These are phyloP conservation scores for Montifringilla adamsi DNA, from an alignment of 2,113 vertebrate species.

Conservation along the genomic window DNA sequence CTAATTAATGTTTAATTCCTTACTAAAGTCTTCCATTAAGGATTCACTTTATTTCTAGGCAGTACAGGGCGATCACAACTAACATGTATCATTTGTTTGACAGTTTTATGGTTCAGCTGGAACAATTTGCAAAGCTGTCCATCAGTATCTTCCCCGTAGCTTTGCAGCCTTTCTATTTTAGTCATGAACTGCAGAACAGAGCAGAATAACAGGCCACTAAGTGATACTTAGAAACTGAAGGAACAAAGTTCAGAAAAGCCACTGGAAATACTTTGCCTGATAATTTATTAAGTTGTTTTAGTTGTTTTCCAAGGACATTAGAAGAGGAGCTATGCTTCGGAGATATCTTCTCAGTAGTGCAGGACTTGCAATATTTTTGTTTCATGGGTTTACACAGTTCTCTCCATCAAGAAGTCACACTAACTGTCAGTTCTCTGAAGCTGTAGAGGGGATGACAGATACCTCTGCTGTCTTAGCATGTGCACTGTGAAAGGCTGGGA, in stretches of 20 bases:
- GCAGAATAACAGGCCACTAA: background rate
- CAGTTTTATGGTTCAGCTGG: slow-evolving; percentile 69
- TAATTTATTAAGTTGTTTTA: background rate
- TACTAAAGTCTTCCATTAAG: slow-evolving; percentile 56
- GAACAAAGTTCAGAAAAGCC: background rate
- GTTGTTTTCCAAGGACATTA: background rate
- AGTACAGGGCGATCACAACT: slow-evolving; percentile 33
- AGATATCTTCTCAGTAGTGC: background rate
- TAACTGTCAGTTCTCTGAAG: background rate
- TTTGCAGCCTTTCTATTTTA: slow-evolving; percentile 61
- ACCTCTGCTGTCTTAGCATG: background rate
- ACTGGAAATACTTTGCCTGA: background rate
- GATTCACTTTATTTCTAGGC: slow-evolving; percentile 53
- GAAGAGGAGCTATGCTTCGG: background rate
- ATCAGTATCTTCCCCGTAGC: slow-evolving; percentile 26
- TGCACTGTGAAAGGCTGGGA: background rate
- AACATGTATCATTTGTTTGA: slow-evolving; percentile 59
- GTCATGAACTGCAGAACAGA: background rate
- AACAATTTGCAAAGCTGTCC: slow-evolving; percentile 67
- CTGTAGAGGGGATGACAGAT: background rate
- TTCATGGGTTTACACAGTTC: background rate
- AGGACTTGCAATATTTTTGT: background rate
- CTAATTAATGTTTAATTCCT: slow-evolving; percentile 64
- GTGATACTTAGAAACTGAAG: background rate
- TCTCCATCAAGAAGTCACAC: background rate